Evolutionary conservation across 2,888 invertebrate genomes (phyloP), one percentile per base, ranked within the genome.

Genomic region (Drosophila hamatofila): DNA sequence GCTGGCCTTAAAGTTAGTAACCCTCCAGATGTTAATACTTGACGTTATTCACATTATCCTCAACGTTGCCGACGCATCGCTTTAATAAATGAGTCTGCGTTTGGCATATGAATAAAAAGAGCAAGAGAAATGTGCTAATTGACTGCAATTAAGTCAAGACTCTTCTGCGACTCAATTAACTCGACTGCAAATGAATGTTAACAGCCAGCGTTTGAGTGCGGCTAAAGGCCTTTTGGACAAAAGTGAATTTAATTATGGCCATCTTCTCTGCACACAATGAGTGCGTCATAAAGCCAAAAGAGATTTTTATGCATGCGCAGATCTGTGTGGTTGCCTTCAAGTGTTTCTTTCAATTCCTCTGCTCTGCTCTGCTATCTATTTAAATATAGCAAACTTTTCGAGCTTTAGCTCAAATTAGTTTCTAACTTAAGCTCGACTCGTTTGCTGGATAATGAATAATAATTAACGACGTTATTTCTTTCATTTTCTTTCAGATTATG

Each of bases 81-180:
- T 30, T 72, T 37, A 56, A 63, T 37, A 37, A 55, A 58, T 66
- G 51, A 57, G 64, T 59, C 55, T 48, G 49, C 57, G 18, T 39
- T 44, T 25, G 60, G 37, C 62, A 48, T 58, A 48, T 49, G 39
- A 80, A 72, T 51, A 46, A 68, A 71, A 49, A 56, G 42, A 59
- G 62, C 49, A 72, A 54, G 42, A n/a, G 46, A 62, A 70, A 41
- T 61, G 56, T 60, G 65, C 64, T 59, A 71, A 81, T 74, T 74
- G 74, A 59, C 54, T 75, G 75, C 81, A 87, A 83, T 89, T 81
- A 83, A 87, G 70, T 52, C 48, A 42, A 59, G 55, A 25, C 55
- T 75, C 42, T 51, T 55, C 56, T 64, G 54, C 16, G 60, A 58
- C 58, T 64, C 70, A 75, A 79, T 76, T 76, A 76, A 60, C 44